phyloP scores from a whole-genome alignment of 2,888 invertebrate genomes.

The Drosophila mercatorum region DNA sequence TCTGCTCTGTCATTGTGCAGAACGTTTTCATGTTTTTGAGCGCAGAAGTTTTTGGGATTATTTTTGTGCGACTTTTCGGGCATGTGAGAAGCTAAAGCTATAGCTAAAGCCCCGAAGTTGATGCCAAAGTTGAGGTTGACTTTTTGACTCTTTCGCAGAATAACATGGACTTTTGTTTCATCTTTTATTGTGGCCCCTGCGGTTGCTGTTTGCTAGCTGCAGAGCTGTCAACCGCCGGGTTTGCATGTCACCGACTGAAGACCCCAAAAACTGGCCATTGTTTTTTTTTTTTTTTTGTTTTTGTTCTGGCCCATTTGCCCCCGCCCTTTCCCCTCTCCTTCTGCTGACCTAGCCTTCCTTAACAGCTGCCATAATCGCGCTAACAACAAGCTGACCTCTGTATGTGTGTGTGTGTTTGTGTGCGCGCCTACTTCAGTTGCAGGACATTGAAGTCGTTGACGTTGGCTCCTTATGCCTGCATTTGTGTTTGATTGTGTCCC shows the following conservation, averaged over 20 bases:
- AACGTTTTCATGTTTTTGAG: conserved; percentile 74
- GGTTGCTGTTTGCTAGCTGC: conserved; percentile 20
- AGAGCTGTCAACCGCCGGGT: conserved; percentile 55
- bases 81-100: conserved; percentile 56
- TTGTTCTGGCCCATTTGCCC: conserved; percentile 20
- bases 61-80: conserved; percentile 73
- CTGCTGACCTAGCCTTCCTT: not conserved
- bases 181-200: conserved; percentile 35
- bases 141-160: conserved; percentile 74
- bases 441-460: conserved; percentile 60
- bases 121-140: conserved; percentile 63
- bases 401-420: conserved; percentile 11
- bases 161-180: conserved; percentile 76
- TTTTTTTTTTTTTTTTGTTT: conserved; percentile 15
- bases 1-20: conserved; percentile 56
- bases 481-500: conserved; percentile 65
- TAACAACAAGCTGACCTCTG: conserved; percentile 49
- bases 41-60: conserved; percentile 75
- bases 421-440: conserved; percentile 53
- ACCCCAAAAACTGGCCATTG: conserved; percentile 54
- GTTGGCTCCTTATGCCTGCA: conserved; percentile 59
- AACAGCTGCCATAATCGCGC: conserved; percentile 59
- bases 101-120: conserved; percentile 37
- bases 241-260: conserved; percentile 60
- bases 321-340: not conserved